Conservation (phyloP, 53 echinoderm and acorn worm genomes). For the Antedon mediterranea region DNA sequence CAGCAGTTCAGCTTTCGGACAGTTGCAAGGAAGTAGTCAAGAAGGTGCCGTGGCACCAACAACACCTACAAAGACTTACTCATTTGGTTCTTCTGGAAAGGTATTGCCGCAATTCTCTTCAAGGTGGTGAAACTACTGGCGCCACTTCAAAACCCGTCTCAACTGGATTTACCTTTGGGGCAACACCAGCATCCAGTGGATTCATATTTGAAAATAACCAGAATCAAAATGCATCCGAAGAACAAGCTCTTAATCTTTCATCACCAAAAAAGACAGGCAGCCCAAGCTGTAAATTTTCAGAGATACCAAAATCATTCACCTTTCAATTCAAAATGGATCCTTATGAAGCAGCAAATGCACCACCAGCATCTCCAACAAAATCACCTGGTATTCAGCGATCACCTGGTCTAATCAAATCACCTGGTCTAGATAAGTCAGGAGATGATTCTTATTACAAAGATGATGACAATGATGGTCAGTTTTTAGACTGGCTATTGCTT, state of each 20-base stretch:
- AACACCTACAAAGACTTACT: constrained; percentile 21
- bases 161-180: constrained; percentile 9
- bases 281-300: constrained; percentile 13
- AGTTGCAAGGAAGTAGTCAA: not conserved
- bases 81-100: constrained; percentile 19
- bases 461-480: not conserved
- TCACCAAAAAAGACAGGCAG: not conserved
- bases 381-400: not conserved
- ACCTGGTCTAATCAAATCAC: constrained; percentile 16
- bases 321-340: constrained; percentile 43
- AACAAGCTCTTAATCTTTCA: too few species aligned
- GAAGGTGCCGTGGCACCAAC: not conserved
- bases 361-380: constrained; percentile 13
- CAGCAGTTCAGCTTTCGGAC: not conserved
- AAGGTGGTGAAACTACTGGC: constrained; percentile 3
- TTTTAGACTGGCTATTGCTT: too few species aligned
- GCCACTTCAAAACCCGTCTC: not conserved
- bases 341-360: constrained; percentile 16
- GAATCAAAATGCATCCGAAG: too few species aligned
- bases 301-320: constrained; percentile 24
- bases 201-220: not conserved
- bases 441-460: constrained; percentile 24
- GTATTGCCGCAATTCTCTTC: constrained; percentile 31
- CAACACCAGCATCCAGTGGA: constrained; percentile 1
- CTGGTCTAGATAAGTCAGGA: constrained; percentile 32